Evolutionary conservation across 2,113 vertebrate species (phyloP), one percentile per base, ranked within the genome.

Genomic region (Nannospalax galili): DNA sequence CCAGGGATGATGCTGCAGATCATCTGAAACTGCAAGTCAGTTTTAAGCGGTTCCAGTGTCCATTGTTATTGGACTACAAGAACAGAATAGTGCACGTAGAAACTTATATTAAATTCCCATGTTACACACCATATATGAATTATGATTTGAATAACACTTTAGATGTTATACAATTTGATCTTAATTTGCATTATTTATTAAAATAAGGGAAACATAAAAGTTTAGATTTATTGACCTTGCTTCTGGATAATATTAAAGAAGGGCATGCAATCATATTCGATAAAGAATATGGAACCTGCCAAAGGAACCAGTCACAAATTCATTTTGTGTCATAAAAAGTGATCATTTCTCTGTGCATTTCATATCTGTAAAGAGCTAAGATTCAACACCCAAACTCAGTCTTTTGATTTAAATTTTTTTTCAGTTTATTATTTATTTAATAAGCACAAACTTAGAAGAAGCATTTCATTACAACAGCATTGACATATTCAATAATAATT

Each of bases 361-460:
- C 60, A 79, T 82, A 93, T 81, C 62, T 96, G 77, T 85, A 73
- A 88, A 69, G 69, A 88, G 17, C 78, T 92, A 96, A n/a, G 2
- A 79, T 97, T 81, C 65, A 96, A 93, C 74, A 89, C 28, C 56
- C 16, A 95, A 97, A 95, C 94, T 95, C 91, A 98, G 32, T 91
- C 93, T 97, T 97, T 97, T 95, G 92, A 97, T 97, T 97, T n/a
- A n/a, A n/a, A n/a, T n/a, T n/a, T n/a, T n/a, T n/a, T n/a, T n/a
- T n/a, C n/a, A n/a, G n/a, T n/a, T n/a, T n/a, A n/a, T n/a, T n/a
- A n/a, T 97, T 97, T 98, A 97, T 93, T 95, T 95, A 95, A 90
- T 97, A 98, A 98, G 92, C 73, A 97, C 95, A 97, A 94, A 91
- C 88, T 96, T n/a, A n/a, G n/a, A n/a, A n/a, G 95, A 98, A 98